Evolutionary conservation across 1,140 invertebrate genomes (phyloP), one percentile per base, ranked within the genome.

Genomic region (Drosophila setifemur): DNA sequence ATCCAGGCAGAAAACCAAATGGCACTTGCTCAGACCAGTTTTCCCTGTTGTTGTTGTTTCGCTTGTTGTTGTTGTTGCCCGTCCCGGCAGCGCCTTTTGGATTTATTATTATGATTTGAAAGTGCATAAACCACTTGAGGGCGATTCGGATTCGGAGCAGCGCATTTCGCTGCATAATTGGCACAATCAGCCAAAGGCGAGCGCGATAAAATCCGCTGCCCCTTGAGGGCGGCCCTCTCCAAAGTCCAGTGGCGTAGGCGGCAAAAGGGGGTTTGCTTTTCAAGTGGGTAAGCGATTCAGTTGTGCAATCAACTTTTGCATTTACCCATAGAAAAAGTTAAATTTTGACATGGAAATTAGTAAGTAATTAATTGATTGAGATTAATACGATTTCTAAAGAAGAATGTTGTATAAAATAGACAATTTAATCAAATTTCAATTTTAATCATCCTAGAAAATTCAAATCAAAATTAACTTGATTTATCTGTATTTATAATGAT

Each of bases 91-190:
- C 79, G 54, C 73, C 69, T 78, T 77, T 78, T 58, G 70, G 74
- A 85, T 86, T 85, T 85, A 85, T 79, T 85, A 85, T 85, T 85
- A 86, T 85, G 79, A 85, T 85, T 85, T 85, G 79, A 85, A 74
- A 85, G 79, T 86, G 79, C 79, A 85, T 74, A 85, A 82, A 85
- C 74, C 79, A 79, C 81, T 86, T 55, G 81, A 81, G 81, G 81
- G 81, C 75, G 81, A 75, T 60, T 83, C 55, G 68, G 60, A 47
- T 64, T 64, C 11, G 31, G 57, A 64, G 60, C 57, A 73, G 68
- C 48, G 69, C 81, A 86, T 81, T 85, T 81, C 75, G 81, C 52
- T 79, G 71, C 66, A 85, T 85, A 85, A 85, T 85, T 85, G 81
- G 81, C 81, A 86, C 81, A 85, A 85, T 85, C 81, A 85, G 81